Evolutionary conservation across 2,888 invertebrate species (phyloP).

Genomic region (Nymphalis polychloros): DNA sequence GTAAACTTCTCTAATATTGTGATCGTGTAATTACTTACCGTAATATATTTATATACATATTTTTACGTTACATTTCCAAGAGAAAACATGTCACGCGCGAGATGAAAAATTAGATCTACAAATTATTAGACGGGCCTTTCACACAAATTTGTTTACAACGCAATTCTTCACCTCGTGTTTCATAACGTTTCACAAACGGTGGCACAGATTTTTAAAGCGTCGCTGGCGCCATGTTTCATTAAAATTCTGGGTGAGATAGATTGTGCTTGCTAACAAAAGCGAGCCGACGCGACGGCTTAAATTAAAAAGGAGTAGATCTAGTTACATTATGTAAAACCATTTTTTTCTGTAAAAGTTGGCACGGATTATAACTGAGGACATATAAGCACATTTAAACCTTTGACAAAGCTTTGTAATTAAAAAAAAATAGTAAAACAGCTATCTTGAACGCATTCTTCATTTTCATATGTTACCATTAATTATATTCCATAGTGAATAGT

Average conservation of each 20-base stretch:
- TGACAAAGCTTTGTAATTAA: too few relatives aligned
- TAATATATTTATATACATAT: too few relatives aligned
- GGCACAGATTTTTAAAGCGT: conserved; percentile 43
- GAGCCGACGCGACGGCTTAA: conserved; percentile 3
- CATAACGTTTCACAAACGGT: conserved; percentile 28
- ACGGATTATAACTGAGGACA: neutral
- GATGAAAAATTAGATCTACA: conserved; percentile 25
- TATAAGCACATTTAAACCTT: too few relatives aligned
- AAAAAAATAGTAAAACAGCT: too few relatives aligned
- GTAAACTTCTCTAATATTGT: too few relatives aligned
- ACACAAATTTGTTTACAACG: conserved; percentile 31
- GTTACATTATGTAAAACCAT: neutral
- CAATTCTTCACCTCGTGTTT: conserved; percentile 23
- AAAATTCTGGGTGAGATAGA: conserved; percentile 41
- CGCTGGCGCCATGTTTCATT: conserved; percentile 49
- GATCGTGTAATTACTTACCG: too few relatives aligned
- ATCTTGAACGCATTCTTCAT: too few relatives aligned
- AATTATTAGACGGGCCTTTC: conserved; percentile 25
- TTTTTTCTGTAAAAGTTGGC: too few relatives aligned
- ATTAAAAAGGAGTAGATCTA: conserved; percentile 1
- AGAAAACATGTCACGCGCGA: neutral
- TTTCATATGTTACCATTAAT: too few relatives aligned
- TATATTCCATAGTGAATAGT: neutral
- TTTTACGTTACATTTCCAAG: too few relatives aligned
- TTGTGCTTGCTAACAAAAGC: conserved; percentile 32